Evolutionary conservation across 53 echinoderm and acorn worm genomes (phyloP).

Genomic region (Antedon mediterranea): DNA sequence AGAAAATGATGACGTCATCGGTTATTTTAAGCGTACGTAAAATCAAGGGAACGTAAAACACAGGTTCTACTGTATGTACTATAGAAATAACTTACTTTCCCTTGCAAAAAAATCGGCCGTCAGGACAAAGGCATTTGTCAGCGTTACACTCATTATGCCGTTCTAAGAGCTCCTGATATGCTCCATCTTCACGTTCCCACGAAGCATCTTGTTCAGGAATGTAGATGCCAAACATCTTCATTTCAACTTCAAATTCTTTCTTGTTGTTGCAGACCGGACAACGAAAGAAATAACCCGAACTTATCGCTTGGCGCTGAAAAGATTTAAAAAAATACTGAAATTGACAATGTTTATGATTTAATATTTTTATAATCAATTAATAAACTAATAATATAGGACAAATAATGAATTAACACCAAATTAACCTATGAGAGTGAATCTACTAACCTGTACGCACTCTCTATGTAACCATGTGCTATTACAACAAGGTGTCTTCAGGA

Average conservation of each 20-base stretch:
- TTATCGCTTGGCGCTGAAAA: slow-evolving; percentile 64
- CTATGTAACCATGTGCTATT: slow-evolving; percentile 75
- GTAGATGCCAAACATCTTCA: slow-evolving; percentile 82
- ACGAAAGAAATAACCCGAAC: slow-evolving; percentile 85
- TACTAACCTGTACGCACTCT: slow-evolving; percentile 67
- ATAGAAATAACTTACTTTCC: slow-evolving; percentile 47
- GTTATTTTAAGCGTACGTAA: no score
- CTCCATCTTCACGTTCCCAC: slow-evolving; percentile 69
- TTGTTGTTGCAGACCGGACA: slow-evolving; percentile 93
- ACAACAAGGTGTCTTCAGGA: slow-evolving; percentile 76
- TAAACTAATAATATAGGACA: no score
- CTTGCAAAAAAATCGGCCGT: slow-evolving; percentile 35
- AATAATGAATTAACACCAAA: no score
- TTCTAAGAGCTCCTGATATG: slow-evolving; percentile 77
- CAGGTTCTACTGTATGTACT: no score
- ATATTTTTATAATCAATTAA: no score
- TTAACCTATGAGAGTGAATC: no score
- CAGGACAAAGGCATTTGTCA: slow-evolving; percentile 49
- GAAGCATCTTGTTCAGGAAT: slow-evolving; percentile 92
- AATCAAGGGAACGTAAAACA: no score
- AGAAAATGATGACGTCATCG: no score
- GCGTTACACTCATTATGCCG: slow-evolving; percentile 74
- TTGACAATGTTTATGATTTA: no score
- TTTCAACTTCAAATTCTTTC: slow-evolving; percentile 63
- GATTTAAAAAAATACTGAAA: no score